A percentile compares a stretch with the other conserved stretches of the same genome.
Conservation (phyloP, 2,113 vertebrate species). For the Oreocharis arfaki region DNA sequence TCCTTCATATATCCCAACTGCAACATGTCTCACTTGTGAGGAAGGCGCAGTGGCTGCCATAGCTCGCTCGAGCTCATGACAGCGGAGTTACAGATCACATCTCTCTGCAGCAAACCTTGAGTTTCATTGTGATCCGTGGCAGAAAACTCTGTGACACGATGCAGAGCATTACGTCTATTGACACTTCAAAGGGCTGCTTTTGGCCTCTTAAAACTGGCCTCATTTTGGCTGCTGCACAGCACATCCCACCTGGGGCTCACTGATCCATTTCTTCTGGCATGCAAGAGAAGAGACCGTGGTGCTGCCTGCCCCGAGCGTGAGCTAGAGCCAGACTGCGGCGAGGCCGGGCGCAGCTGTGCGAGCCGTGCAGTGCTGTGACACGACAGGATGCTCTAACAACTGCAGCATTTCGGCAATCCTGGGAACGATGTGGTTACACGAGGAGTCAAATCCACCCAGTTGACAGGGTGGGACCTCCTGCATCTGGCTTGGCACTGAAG, state of each 20-base stretch:
- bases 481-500: background rate
- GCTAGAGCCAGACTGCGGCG: background rate
- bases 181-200: background rate
- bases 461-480: background rate
- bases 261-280: background rate
- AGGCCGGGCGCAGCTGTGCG: background rate
- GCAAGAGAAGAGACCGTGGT: background rate
- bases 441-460: background rate
- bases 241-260: background rate
- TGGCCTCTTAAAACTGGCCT: background rate
- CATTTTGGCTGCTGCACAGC: background rate
- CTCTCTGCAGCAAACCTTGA: background rate
- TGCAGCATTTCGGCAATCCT: background rate
- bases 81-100: background rate
- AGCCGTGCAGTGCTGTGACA: background rate
- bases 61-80: background rate
- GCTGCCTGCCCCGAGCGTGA: background rate
- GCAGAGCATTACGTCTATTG: background rate
- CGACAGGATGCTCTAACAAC: background rate
- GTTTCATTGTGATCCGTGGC: background rate
- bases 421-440: background rate
- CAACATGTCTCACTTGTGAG: background rate
- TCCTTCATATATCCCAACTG: background rate
- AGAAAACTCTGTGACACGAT: background rate
- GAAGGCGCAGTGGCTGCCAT: background rate